phyloP scores from a whole-genome alignment of 2,113 vertebrate species.

The Etheostoma cragini region DNA sequence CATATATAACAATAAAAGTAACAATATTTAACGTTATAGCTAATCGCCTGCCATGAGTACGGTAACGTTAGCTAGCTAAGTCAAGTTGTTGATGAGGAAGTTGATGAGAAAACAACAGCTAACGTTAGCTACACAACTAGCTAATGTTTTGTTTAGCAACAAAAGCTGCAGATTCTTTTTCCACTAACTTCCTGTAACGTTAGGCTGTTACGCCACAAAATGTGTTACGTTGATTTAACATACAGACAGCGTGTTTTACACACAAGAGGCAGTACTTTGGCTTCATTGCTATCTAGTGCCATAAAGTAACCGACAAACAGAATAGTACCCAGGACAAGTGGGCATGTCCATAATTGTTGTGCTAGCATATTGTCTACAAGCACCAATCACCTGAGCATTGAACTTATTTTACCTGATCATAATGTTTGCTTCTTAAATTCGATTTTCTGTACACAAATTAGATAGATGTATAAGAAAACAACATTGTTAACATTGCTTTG shows the following conservation, averaged over 20 bases:
- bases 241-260: background rate
- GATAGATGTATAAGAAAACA: background rate
- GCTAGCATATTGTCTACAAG: background rate
- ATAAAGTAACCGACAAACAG: background rate
- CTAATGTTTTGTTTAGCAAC: conserved; percentile 1
- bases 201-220: background rate
- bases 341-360: background rate
- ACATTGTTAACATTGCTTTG: background rate
- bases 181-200: background rate
- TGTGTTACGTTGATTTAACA: background rate
- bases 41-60: background rate
- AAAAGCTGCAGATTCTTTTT: background rate
- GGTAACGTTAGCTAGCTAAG: no score
- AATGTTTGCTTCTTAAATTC: background rate
- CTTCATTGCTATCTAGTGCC: background rate
- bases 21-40: background rate
- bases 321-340: background rate
- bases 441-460: background rate
- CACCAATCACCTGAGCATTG: background rate
- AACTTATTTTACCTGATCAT: background rate
- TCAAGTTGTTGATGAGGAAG: background rate
- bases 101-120: background rate
- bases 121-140: background rate
- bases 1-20: no score
- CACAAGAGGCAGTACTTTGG: background rate